Conservation (phyloP, 2,113 vertebrate genomes). For the Spermophilus dauricus region DNA sequence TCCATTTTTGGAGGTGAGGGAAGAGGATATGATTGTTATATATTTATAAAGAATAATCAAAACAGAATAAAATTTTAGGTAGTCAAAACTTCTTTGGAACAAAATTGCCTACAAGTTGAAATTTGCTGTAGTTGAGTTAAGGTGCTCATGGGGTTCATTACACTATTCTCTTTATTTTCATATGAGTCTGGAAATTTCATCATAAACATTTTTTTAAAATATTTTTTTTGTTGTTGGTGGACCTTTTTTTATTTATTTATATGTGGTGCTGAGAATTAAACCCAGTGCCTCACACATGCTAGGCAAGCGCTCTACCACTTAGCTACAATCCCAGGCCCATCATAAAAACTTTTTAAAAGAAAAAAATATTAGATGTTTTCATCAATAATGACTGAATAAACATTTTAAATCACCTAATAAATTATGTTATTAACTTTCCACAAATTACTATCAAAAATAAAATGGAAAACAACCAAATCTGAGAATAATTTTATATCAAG, state of each 20-base stretch:
- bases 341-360: background rate
- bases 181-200: background rate
- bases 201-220: background rate
- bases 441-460: constrained; percentile 51
- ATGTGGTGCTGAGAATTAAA: no score
- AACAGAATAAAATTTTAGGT: constrained; percentile 16
- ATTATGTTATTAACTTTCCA: constrained; percentile 56
- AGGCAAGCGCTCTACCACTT: no score
- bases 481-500: constrained; percentile 21
- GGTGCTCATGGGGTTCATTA: background rate
- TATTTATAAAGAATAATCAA: background rate
- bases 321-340: background rate
- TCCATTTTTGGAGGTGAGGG: background rate
- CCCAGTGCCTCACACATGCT: no score
- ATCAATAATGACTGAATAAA: constrained; percentile 14
- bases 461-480: constrained; percentile 53
- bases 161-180: background rate
- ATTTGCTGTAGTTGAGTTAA: background rate
- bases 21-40: background rate
- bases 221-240: no score
- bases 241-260: no score
- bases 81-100: background rate
- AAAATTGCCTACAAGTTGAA: background rate
- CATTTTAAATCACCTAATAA: constrained; percentile 19
- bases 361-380: background rate